phyloP scores from a whole-genome alignment of 2,113 vertebrate genomes.

The Parus major region DNA sequence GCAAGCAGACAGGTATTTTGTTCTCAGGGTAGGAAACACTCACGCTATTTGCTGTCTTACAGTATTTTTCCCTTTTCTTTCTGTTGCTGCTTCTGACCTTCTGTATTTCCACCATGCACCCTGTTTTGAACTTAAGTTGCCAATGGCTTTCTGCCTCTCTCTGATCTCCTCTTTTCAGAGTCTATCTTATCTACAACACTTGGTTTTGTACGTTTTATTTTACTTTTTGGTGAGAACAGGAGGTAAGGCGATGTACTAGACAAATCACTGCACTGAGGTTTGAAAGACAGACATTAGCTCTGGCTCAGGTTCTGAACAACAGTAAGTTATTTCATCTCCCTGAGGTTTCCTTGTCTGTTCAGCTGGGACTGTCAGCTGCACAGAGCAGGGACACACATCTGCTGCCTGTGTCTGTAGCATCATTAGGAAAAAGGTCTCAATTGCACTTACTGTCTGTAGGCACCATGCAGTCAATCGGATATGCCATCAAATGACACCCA shows the following conservation, averaged over 20 bases:
- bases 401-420: neutral
- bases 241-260: neutral
- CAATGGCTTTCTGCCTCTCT: neutral
- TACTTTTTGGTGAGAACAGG: neutral
- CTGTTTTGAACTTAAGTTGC: constrained; percentile 18
- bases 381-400: neutral
- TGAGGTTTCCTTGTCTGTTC: neutral
- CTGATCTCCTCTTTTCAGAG: neutral
- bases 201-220: neutral
- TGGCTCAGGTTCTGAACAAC: neutral
- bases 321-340: neutral
- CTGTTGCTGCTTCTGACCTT: constrained; percentile 2
- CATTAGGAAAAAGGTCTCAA: neutral
- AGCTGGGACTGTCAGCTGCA: neutral
- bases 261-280: neutral
- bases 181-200: neutral
- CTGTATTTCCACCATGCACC: neutral
- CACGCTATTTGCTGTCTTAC: neutral
- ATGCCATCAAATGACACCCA: neutral
- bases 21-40: neutral
- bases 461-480: neutral
- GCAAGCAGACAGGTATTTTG: neutral
- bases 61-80: neutral
- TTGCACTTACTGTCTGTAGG: neutral
- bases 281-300: neutral